Conservation (phyloP, 1,140 invertebrate species). For the Cyphomyrmex costatus region DNA sequence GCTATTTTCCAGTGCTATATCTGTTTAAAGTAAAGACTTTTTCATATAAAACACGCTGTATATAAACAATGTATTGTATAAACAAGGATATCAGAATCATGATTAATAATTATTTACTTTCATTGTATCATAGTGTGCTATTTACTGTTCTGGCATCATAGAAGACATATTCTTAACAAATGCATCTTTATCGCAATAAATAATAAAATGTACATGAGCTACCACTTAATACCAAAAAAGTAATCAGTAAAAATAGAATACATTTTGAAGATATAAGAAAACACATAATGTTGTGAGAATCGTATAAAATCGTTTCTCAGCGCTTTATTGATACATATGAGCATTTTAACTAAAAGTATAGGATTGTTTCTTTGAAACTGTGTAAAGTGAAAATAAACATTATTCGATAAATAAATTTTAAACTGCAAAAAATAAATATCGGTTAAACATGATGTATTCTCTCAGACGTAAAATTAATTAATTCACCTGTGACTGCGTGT, state of each 20-base stretch:
- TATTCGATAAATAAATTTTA: background rate
- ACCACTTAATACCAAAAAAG: background rate
- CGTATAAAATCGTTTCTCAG: background rate
- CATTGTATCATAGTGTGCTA: background rate
- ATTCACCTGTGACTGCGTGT: background rate
- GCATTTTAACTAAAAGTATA: conserved; percentile 20
- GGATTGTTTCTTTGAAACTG: conserved; percentile 12
- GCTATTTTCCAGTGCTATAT: background rate
- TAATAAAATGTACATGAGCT: background rate
- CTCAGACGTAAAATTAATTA: background rate
- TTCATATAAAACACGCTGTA: background rate
- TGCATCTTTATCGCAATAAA: conserved; percentile 14
- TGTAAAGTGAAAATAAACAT: background rate
- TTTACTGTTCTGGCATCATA: conserved; percentile 24
- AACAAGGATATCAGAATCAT: background rate
- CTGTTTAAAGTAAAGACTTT: background rate
- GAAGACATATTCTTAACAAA: conserved; percentile 25
- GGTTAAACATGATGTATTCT: background rate
- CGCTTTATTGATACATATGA: background rate
- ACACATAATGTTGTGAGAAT: background rate
- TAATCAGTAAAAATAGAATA: background rate
- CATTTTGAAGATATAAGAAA: background rate
- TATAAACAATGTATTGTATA: background rate
- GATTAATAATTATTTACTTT: conserved; percentile 24
- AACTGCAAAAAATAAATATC: background rate